Evolutionary conservation across 2,113 vertebrate genomes (phyloP), one percentile per base, ranked within the genome.

Genomic region (Bubo scandiacus): DNA sequence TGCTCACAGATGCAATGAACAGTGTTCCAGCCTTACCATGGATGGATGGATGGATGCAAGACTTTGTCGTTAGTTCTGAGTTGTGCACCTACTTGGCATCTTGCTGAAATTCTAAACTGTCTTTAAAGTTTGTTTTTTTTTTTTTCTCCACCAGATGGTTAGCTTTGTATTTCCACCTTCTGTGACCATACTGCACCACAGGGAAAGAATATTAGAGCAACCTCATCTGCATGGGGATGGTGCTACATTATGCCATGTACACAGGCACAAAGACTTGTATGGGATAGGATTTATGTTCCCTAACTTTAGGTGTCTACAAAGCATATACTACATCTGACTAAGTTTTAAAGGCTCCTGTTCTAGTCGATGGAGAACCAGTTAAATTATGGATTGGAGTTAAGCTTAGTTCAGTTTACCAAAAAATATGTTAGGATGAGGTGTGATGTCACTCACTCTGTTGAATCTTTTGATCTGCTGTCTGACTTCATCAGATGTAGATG

Each of bases 361-460:
- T 16, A 21, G 15, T 20, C 0, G 0, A 10, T 38, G 25, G 21
- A 78, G 15, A 67, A 38, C 5, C 15, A 75, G 15, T 45, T 42
- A 51, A 62, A 20, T 42, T 11, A 19, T 3, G 25, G 9, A 54
- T 9, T 32, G 40, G 47, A 30, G 21, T 19, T 55, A 34, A 6
- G 15, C 18, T 92, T 14, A 8, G 10, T 30, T 32, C 42, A 18
- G 9, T 27, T 84, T 49, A 30, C 16, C 4, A 54, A 58, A 68
- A 57, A 16, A 4, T 10, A 6, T 52, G 23, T 36, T 43, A 34
- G 23, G 63, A 73, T 2, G 2, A 52, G 25, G 27, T 55, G 25
- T 49, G 49, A 15, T 45, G 32, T 27, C 40, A 34, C 38, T 65
- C 34, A n/a, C 21, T 63, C 11, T 61, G 36, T 4, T 70, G 23